Base-by-base conservation (phyloP, 2,888 invertebrate genomes). In the Coelinius sp. region DNA sequence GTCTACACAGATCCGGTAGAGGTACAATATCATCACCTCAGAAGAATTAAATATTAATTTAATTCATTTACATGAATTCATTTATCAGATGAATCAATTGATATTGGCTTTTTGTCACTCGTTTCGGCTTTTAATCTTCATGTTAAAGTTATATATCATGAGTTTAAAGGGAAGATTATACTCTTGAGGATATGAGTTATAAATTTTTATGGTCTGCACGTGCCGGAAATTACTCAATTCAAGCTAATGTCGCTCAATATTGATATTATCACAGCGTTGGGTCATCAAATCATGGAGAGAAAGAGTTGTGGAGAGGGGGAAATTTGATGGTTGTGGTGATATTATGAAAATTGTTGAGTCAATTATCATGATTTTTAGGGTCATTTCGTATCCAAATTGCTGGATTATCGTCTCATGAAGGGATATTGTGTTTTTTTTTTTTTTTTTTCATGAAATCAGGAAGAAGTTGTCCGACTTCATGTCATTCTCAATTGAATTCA, bases 1-100 rank as follows among this genome's bases (percentile, higher is more conserved):
- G 79, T 75, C 75, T 76, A 75, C 78, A 83, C 75, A 81, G 78
- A 84, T 85, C 82, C 82, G 79, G 76, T 73, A 79, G 84, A 84
- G 85, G 85, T 86, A 85, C 78, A 66, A 20, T n/a, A 63, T 63
- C 25, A 41, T 63, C 41, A 8, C 63, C 38, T 63, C 63, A n/a
- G 12, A 63, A 41, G 7, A 41, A 44, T 2, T 41, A 24, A 22
- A 41, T 6, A 7, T 20, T 14, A 41, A 10, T 22, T 44, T 6
- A 14, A 22, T 20, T 35, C 10, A 35, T 59, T 7, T 31, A 31
- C 31, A 7, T 22, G 31, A 17, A 59, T 27, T 59, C 59, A 59
- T 41, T n/a, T 7, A 6, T 59, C 35, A n/a, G 12, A 59, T 35
- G 8, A 59, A 8, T 14, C n/a, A 35, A 5, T 20, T 35, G 22